phyloP scores from a whole-genome alignment of 1,140 invertebrate genomes.

The Drosophila ironensis region DNA sequence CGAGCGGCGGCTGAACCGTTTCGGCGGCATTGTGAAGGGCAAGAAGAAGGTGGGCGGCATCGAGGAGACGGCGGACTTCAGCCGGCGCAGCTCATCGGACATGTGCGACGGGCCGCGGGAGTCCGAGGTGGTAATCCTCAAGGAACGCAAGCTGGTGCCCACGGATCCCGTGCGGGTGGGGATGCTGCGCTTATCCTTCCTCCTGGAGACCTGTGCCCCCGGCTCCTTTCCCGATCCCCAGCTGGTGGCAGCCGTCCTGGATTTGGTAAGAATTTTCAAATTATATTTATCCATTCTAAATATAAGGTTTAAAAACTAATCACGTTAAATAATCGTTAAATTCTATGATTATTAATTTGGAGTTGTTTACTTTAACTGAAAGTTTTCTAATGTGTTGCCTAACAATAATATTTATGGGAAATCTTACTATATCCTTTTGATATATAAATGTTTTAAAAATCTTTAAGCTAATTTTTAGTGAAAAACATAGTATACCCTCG shows the following conservation, averaged over 20 bases:
- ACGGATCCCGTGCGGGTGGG: constrained; percentile 89
- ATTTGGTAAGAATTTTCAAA: constrained; percentile 87
- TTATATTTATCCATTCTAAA: too few relatives aligned
- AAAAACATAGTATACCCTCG: too few relatives aligned
- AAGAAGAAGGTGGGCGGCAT: constrained; percentile 93
- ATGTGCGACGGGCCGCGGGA: constrained; percentile 89
- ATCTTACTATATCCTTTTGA: too few relatives aligned
- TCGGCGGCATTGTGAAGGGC: constrained; percentile 86
- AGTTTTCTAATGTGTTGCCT: too few relatives aligned
- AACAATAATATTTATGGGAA: too few relatives aligned
- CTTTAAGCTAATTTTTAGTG: too few relatives aligned
- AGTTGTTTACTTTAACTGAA: too few relatives aligned
- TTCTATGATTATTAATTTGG: too few relatives aligned
- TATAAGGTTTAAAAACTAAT: too few relatives aligned
- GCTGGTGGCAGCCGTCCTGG: constrained; percentile 95
- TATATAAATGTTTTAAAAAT: too few relatives aligned
- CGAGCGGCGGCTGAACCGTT: constrained; percentile 91
- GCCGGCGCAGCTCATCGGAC: constrained; percentile 91
- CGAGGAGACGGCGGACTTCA: constrained; percentile 92
- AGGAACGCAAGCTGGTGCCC: constrained; percentile 91
- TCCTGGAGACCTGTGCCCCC: constrained; percentile 97
- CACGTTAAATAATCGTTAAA: too few relatives aligned
- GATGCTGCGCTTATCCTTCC: constrained; percentile 92
- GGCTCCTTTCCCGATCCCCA: constrained; percentile 97
- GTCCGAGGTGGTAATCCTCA: constrained; percentile 93